Evolutionary conservation across 2,888 invertebrate species (phyloP).

Genomic region (Andrena flavipes): DNA sequence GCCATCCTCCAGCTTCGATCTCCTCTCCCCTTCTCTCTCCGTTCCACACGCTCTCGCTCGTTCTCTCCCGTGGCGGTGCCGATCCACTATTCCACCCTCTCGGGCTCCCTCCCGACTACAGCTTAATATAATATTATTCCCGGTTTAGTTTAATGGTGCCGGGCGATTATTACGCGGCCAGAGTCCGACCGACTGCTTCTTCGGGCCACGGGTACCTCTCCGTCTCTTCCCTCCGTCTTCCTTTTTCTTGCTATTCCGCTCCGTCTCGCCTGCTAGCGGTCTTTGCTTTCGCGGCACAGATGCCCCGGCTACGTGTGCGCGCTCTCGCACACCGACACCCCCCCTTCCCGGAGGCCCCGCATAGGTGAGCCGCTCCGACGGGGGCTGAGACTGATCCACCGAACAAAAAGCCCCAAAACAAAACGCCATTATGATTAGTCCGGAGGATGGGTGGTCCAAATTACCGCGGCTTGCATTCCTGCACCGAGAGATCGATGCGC

Average conservation of each 20-base stretch:
- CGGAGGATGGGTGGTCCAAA: slow-evolving; percentile 82
- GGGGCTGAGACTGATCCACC: slow-evolving; percentile 51
- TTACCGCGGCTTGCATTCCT: slow-evolving; percentile 77
- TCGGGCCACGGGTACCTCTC: slow-evolving; percentile 70
- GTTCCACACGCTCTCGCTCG: slow-evolving; percentile 24
- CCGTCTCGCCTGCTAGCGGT: slow-evolving; percentile 4
- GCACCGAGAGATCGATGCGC: slow-evolving; percentile 50
- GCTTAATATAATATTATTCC: slow-evolving; percentile 85
- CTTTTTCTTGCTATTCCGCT: slow-evolving; percentile 24
- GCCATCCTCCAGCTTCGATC: slow-evolving; percentile 68
- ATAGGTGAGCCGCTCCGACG: slow-evolving; percentile 47
- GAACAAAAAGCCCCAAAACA: slow-evolving; percentile 79
- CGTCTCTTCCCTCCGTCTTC: slow-evolving; percentile 10
- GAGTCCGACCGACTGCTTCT: slow-evolving; percentile 75
- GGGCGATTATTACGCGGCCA: slow-evolving; percentile 84
- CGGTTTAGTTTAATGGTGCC: slow-evolving; percentile 85
- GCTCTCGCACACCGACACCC: slow-evolving; percentile 13
- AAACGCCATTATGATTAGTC: slow-evolving; percentile 82
- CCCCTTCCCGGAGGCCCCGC: not conserved
- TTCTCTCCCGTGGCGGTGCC: slow-evolving; percentile 48
- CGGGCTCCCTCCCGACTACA: slow-evolving; percentile 75
- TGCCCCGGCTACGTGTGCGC: slow-evolving; percentile 2
- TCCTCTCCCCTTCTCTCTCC: slow-evolving; percentile 55
- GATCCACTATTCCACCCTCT: slow-evolving; percentile 71
- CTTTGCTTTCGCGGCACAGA: slow-evolving; percentile 47